These are phyloP conservation scores for Babylonia areolata DNA, from an alignment of 1,140 invertebrate species.

Conservation along the genomic window DNA sequence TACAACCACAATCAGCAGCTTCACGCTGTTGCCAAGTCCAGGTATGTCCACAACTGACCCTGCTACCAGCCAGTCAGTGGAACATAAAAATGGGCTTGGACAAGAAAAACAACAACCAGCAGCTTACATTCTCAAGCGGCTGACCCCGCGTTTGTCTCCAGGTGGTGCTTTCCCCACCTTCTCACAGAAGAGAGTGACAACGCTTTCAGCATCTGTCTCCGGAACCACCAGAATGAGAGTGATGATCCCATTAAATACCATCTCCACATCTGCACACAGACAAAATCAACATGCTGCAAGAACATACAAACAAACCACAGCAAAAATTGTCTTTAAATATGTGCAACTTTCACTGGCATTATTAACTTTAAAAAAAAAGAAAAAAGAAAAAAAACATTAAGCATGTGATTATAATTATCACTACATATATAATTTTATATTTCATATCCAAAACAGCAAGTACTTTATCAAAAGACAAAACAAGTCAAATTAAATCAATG, in stretches of 20 bases:
- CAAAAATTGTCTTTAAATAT: not conserved
- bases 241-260: slow-evolving; percentile 84
- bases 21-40: no score
- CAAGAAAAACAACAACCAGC: slow-evolving; percentile 35
- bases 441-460: no score
- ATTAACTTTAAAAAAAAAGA: no score
- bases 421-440: no score
- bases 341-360: slow-evolving; percentile 71
- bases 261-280: slow-evolving; percentile 78
- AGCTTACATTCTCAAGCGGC: slow-evolving; percentile 91
- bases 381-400: no score
- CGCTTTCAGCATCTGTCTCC: slow-evolving; percentile 90
- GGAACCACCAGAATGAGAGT: slow-evolving; percentile 94
- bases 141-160: slow-evolving; percentile 85
- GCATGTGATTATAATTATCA: no score
- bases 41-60: no score
- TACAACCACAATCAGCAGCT: no score
- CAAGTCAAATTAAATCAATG: no score
- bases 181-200: slow-evolving; percentile 94
- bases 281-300: not conserved
- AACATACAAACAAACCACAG: not conserved
- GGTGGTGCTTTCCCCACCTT: slow-evolving; percentile 93
- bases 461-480: no score
- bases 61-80: no score
- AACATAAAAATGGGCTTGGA: no score